These are phyloP conservation scores for Trematocara nigrifrons DNA, from an alignment of 2,113 vertebrate species.

Conservation along the genomic window DNA sequence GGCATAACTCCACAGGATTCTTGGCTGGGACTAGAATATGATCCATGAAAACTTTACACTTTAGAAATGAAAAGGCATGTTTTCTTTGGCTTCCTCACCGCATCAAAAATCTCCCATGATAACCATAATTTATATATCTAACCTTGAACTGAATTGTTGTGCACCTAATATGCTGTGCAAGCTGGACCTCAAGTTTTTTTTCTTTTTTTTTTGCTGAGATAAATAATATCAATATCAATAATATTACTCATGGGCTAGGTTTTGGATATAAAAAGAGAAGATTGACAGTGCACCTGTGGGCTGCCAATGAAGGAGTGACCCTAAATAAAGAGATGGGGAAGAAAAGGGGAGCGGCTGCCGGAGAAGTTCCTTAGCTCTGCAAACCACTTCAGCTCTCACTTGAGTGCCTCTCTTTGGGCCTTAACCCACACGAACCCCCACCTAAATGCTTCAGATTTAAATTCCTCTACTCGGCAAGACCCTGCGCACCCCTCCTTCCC, in stretches of 20 bases:
- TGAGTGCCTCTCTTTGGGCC: slow-evolving; percentile 97
- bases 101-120: background rate
- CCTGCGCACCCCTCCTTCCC: slow-evolving; percentile 26
- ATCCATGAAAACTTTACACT: background rate
- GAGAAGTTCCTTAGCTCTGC: slow-evolving; percentile 66
- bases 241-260: slow-evolving; percentile 10
- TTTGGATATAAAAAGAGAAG: slow-evolving; percentile 35
- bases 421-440: slow-evolving; percentile 78
- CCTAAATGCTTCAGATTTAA: slow-evolving; percentile 91
- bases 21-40: background rate
- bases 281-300: slow-evolving; percentile 67
- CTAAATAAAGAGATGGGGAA: slow-evolving; percentile 20
- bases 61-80: background rate
- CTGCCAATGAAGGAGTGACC: slow-evolving; percentile 45
- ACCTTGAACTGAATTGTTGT: background rate
- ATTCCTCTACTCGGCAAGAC: slow-evolving; percentile 92
- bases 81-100: background rate
- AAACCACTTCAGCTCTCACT: slow-evolving; percentile 99
- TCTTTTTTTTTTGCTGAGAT: background rate
- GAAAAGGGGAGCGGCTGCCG: slow-evolving; percentile 1
- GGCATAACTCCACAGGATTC: background rate
- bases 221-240: no score
- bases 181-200: background rate
- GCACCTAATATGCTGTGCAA: background rate
- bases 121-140: background rate